Evolutionary conservation across 2,113 vertebrate species (phyloP), one percentile per base, ranked within the genome.

Genomic region (Notarius lentiginosus): DNA sequence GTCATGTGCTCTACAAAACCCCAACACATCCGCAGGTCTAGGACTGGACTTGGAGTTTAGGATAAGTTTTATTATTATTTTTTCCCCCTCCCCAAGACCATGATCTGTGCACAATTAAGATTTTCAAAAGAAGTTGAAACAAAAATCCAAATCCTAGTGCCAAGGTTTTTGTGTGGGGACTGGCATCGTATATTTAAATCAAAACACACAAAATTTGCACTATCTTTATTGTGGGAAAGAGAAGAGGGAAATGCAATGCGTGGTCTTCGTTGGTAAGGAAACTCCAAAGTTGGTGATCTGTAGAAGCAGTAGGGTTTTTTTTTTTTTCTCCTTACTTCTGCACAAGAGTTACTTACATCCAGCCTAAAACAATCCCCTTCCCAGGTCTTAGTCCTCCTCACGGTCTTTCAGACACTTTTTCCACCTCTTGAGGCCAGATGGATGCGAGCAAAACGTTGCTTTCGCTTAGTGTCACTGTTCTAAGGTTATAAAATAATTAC

Each of bases 161-260:
- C 89, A 90, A 90, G 89, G 89, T 82, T 66, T 87, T 88, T 79
- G 53, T 61, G 82, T 60, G 56, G 51, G 82, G 76, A 34, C 72
- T 76, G 60, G 82, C 63, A 81, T 86, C 79, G 41, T 76, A 84
- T 84, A 82, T 84, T 60, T n/a, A 87, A 86, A 90, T 88, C 82
- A 84, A 90, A 92, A 94, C 88, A 93, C 81, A 92, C 92, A 92
- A 89, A 94, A 96, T 95, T 98, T 98, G 98, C 97, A 99, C 97
- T 98, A 97, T 96, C 94, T 96, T 95, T 94, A 95, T 95, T 95
- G 96, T 96, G 93, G 79, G 76, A 91, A 85, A 91, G 91, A 91
- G 90, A 94, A 93, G 94, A 96, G 94, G 95, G 95, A 73, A 24
- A 53, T 81, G 30, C 41, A 77, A 22, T 34, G 61, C 86, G 79